A percentile compares a stretch with the other conserved stretches of the same genome.
phyloP scores from a whole-genome alignment of 1,140 invertebrate species.

The Pseudomyrmex cubaensis region DNA sequence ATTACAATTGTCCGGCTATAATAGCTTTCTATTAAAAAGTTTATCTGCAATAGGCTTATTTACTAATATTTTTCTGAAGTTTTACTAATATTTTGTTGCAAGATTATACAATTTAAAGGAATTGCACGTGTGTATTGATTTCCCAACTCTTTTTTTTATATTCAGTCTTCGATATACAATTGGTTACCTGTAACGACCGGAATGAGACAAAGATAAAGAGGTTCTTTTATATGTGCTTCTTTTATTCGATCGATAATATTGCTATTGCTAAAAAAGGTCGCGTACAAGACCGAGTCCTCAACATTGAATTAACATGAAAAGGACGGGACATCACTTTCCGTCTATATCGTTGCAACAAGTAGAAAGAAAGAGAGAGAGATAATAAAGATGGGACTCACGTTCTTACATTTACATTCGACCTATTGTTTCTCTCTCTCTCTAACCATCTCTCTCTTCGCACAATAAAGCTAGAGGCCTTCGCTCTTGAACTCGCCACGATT shows the following conservation, averaged over 20 bases:
- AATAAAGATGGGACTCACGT: conserved; percentile 83
- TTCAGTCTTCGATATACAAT: background rate
- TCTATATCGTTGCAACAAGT: conserved; percentile 68
- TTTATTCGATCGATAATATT: background rate
- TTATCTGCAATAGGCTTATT: no score
- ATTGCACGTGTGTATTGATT: background rate
- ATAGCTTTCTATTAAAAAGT: no score
- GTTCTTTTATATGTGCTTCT: background rate
- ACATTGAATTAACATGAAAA: conserved; percentile 41
- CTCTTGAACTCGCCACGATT: conserved; percentile 82
- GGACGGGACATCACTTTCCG: conserved; percentile 61
- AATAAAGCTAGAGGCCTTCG: conserved; percentile 77
- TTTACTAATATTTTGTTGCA: no score
- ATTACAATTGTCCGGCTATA: no score
- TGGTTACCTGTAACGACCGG: background rate
- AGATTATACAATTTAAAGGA: no score
- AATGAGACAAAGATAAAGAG: background rate
- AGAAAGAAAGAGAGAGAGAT: conserved; percentile 52
- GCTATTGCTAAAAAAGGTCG: conserved; percentile 25
- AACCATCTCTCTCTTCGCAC: conserved; percentile 65
- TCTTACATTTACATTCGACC: conserved; percentile 83
- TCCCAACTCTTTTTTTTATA: background rate
- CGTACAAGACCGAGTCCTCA: conserved; percentile 8
- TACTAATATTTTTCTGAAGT: no score
- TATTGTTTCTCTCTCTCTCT: conserved; percentile 79